Percentiles rank a stretch among this genome's conserved stretches.
These are phyloP conservation scores for Gavia stellata DNA, from an alignment of 2,113 vertebrate species.

Conservation along the genomic window DNA sequence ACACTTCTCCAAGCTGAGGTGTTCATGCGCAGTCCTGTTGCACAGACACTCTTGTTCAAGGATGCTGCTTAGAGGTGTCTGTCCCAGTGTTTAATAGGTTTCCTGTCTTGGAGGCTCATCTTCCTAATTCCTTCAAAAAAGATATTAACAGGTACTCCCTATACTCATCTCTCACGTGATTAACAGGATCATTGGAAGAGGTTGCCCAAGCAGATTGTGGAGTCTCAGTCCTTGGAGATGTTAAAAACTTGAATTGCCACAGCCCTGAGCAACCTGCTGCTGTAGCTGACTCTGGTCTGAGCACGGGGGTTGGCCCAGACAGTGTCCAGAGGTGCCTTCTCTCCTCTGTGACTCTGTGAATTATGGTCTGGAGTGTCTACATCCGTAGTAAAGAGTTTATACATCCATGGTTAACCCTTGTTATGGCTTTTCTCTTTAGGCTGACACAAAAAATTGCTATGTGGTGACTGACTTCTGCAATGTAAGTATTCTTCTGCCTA, in stretches of 20 bases:
- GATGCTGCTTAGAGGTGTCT: neutral
- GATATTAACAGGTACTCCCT: neutral
- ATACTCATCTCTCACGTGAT: neutral
- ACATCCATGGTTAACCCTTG: neutral
- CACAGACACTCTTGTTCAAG: neutral
- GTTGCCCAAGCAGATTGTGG: neutral
- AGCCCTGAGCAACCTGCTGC: neutral
- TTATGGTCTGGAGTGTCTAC: neutral
- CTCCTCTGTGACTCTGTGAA: neutral
- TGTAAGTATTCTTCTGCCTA: neutral
- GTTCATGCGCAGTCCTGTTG: neutral
- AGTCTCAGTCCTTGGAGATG: neutral
- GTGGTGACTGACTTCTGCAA: neutral
- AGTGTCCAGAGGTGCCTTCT: neutral
- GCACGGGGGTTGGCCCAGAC: neutral
- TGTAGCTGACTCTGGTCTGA: neutral
- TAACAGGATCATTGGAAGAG: neutral
- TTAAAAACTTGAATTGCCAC: neutral
- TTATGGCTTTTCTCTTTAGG: neutral
- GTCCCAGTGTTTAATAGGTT: neutral
- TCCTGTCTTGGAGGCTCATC: neutral
- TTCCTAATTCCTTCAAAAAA: neutral
- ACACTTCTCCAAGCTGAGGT: neutral
- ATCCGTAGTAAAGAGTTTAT: neutral
- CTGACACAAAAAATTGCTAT: neutral